Conservation (phyloP, 2,888 invertebrate genomes). For the Oxyscelio sp. region DNA sequence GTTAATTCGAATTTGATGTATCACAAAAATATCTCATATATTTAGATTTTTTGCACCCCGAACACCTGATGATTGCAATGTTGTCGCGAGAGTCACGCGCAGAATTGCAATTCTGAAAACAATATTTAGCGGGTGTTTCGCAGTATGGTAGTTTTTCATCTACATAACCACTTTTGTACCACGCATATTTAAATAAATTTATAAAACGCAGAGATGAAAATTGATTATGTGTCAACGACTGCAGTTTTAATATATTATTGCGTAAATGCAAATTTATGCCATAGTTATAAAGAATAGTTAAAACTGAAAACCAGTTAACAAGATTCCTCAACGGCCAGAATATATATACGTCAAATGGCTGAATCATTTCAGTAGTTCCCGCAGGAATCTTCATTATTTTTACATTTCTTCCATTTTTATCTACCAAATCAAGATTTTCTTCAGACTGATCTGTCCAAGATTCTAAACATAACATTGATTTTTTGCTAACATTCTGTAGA, state of each 20-base stretch:
- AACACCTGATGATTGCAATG: conserved; percentile 43
- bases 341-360: conserved; percentile 49
- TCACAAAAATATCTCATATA: conserved; percentile 45
- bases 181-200: conserved; percentile 63
- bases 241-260: conserved; percentile 60
- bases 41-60: conserved; percentile 48
- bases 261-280: conserved; percentile 61
- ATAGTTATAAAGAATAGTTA: conserved; percentile 29
- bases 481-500: conserved; percentile 31
- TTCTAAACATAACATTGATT: conserved; percentile 53
- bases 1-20: too few species aligned
- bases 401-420: conserved; percentile 35
- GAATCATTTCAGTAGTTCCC: conserved; percentile 52
- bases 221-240: conserved; percentile 58
- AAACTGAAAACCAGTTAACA: conserved; percentile 49
- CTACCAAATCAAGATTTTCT: conserved; percentile 27
- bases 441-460: conserved; percentile 55
- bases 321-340: conserved; percentile 60
- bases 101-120: conserved; percentile 31
- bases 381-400: conserved; percentile 34
- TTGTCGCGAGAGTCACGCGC: conserved; percentile 20
- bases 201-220: conserved; percentile 55
- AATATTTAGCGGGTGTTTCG: conserved; percentile 50
- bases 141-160: conserved; percentile 36
- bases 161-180: conserved; percentile 68